Evolutionary conservation across 2,113 vertebrate species (phyloP).

Genomic region (Microcebus lehilahytsara): DNA sequence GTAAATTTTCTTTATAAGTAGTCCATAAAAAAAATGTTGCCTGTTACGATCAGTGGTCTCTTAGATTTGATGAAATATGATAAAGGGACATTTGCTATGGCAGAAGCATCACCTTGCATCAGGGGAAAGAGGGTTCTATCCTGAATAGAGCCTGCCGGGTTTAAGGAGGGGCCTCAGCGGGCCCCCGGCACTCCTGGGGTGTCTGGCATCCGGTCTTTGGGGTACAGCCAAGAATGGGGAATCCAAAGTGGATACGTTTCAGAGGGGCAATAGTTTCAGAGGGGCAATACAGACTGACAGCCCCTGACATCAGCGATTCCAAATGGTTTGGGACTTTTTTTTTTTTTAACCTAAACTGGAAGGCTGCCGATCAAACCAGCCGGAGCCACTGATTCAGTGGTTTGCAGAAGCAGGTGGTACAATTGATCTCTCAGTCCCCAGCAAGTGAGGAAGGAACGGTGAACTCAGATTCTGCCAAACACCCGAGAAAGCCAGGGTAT

Average conservation of each 20-base stretch:
- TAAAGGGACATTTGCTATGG: background rate
- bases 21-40: background rate
- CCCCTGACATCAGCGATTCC: background rate
- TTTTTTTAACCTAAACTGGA: background rate
- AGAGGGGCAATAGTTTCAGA: no score
- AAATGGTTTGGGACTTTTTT: no score
- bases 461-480: background rate
- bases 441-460: background rate
- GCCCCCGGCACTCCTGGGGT: accelerated
- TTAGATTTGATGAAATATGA: background rate
- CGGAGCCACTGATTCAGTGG: background rate
- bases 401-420: background rate
- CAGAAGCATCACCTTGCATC: background rate
- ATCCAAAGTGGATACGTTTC: accelerated
- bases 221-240: no score
- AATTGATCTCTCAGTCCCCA: background rate
- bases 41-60: background rate
- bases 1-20: background rate
- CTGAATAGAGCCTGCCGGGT: background rate
- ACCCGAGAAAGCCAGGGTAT: background rate
- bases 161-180: background rate
- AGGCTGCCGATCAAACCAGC: background rate
- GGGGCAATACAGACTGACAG: no score
- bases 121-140: background rate
- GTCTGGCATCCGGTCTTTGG: background rate